Percentiles rank a stretch among this genome's conserved stretches.
These are phyloP conservation scores for Cygnus olor DNA, from an alignment of 2,797 vertebrate genomes.

Conservation along the genomic window DNA sequence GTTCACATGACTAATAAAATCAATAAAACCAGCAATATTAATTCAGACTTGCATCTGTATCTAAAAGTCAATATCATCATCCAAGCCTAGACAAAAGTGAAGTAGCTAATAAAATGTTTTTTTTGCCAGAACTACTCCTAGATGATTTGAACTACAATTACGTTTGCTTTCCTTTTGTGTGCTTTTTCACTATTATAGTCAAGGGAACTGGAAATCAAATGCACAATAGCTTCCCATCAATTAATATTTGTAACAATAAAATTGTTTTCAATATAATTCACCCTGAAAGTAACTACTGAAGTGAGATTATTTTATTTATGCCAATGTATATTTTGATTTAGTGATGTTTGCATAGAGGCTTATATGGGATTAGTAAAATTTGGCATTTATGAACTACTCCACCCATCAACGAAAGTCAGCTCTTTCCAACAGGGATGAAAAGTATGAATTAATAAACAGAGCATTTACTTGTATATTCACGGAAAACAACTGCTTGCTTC, in stretches of 20 bases:
- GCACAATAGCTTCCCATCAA: neutral
- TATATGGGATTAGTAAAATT: neutral
- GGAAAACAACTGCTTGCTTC: neutral
- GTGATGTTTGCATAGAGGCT: neutral
- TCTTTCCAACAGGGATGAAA: neutral
- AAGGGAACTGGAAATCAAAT: slow-evolving; percentile 24
- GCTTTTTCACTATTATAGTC: neutral
- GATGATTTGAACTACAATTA: neutral
- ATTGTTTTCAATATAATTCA: neutral
- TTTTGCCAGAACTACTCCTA: neutral
- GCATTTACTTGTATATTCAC: neutral
- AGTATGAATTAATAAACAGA: neutral
- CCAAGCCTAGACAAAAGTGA: neutral
- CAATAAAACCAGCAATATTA: slow-evolving; percentile 39
- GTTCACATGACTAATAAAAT: slow-evolving; percentile 52
- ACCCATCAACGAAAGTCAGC: neutral
- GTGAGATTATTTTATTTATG: neutral
- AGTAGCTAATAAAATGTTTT: neutral
- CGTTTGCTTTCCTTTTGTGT: neutral
- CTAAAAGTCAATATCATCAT: slow-evolving; percentile 8
- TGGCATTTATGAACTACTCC: neutral
- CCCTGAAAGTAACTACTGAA: neutral
- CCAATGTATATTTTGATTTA: neutral
- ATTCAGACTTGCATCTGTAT: slow-evolving; percentile 21
- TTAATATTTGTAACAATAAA: neutral